Conservation (phyloP, 2,113 vertebrate species). For the Larimichthys crocea region DNA sequence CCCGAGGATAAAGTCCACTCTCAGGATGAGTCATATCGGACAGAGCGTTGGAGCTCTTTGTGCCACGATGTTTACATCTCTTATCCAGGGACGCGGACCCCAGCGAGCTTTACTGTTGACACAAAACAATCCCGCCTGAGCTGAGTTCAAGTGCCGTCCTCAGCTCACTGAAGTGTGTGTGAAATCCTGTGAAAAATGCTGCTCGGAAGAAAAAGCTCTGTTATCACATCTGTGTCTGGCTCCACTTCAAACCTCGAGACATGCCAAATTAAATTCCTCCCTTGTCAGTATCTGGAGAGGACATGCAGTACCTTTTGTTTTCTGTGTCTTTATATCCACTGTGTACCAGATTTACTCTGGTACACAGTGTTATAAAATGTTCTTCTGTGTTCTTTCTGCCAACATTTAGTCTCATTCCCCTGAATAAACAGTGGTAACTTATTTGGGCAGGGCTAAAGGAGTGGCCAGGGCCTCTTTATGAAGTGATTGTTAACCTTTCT, state of each 20-base stretch:
- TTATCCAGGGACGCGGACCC: conserved; percentile 18
- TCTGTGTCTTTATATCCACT: neutral
- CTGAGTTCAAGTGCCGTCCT: conserved; percentile 39
- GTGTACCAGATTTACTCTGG: neutral
- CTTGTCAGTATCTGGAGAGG: conserved; percentile 48
- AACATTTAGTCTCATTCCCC: neutral
- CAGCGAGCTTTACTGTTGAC: conserved; percentile 16
- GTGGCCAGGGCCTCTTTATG: neutral
- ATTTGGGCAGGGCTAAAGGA: neutral
- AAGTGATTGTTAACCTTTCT: neutral
- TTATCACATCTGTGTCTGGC: conserved; percentile 11
- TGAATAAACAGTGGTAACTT: neutral
- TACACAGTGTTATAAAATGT: neutral
- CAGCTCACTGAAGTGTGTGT: conserved; percentile 37
- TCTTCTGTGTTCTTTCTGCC: neutral
- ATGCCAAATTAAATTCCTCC: conserved; percentile 38
- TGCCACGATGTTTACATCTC: conserved; percentile 50
- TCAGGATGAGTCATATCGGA: conserved; percentile 26
- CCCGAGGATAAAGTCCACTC: conserved; percentile 42
- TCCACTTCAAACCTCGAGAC: conserved; percentile 14
- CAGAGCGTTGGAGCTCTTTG: conserved; percentile 42
- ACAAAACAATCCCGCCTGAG: conserved; percentile 41
- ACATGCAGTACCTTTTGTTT: conserved; percentile 10
- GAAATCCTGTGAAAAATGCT: conserved; percentile 35
- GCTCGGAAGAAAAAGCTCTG: conserved; percentile 22